Conservation (phyloP, 2,113 vertebrate genomes). For the Salvator merianae region DNA sequence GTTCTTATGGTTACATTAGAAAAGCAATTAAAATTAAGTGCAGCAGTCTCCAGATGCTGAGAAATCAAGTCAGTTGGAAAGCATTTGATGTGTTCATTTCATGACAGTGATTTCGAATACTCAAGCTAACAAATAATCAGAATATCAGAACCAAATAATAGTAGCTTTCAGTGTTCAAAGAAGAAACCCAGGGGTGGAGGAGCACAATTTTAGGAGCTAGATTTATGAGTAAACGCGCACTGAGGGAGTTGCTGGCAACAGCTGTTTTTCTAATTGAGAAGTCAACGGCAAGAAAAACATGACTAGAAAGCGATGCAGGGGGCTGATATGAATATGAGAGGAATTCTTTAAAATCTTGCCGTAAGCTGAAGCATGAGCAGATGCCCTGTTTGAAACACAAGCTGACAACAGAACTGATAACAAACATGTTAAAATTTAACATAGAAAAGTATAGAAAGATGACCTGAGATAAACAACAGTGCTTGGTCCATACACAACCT, state of each 20-base stretch:
- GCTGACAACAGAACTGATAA: neutral
- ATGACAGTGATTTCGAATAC: neutral
- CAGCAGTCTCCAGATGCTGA: neutral
- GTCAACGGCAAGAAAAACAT: no score
- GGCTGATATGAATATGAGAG: neutral
- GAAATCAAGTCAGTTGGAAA: neutral
- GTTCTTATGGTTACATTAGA: neutral
- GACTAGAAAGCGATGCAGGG: neutral
- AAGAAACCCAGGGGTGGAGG: neutral
- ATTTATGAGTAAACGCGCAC: neutral
- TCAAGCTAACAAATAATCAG: neutral
- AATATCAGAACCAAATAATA: neutral
- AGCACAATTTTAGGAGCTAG: no score
- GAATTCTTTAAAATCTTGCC: neutral
- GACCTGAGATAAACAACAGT: neutral
- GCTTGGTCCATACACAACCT: neutral
- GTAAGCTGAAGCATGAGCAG: neutral
- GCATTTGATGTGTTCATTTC: neutral
- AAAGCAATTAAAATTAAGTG: neutral
- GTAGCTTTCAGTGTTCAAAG: neutral
- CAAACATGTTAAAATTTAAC: neutral
- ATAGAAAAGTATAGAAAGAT: neutral
- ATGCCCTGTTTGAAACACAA: neutral
- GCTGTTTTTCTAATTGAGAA: neutral
- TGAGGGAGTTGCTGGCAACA: neutral